Conservation (phyloP, 2,797 vertebrate species). For the Peromyscus melanophrys region DNA sequence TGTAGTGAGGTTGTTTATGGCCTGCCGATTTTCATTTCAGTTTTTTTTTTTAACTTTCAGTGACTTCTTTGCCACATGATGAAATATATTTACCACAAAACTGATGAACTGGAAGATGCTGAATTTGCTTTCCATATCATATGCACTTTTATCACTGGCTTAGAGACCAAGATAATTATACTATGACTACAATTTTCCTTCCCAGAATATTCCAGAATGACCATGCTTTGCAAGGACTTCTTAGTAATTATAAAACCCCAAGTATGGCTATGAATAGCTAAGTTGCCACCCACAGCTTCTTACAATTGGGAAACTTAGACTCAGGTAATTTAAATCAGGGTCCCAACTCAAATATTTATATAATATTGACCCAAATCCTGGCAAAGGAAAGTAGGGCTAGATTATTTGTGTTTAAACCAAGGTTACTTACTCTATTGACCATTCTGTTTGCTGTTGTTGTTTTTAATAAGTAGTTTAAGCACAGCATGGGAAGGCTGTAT, state of each 20-base stretch:
- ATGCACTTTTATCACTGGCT: constrained; percentile 53
- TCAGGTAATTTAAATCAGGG: constrained; percentile 33
- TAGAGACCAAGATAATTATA: not conserved
- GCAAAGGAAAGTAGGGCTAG: not conserved
- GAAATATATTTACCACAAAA: constrained; percentile 60
- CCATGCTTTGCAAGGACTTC: not conserved
- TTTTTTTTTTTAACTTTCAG: constrained; percentile 1
- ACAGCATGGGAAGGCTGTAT: not conserved
- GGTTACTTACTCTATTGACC: not conserved
- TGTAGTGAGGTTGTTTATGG: not conserved
- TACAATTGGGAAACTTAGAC: constrained; percentile 12
- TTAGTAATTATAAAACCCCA: constrained; percentile 36
- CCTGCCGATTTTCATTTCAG: constrained; percentile 65
- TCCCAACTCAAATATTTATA: constrained; percentile 46
- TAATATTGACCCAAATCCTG: not conserved
- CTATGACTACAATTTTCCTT: constrained; percentile 44
- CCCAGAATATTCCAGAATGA: constrained; percentile 39
- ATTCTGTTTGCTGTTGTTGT: not conserved
- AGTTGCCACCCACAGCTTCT: not conserved
- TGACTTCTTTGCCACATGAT: not conserved
- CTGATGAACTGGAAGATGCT: constrained; percentile 36
- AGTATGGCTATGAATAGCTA: not conserved
- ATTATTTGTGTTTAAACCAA: not conserved
- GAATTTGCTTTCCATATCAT: constrained; percentile 57
- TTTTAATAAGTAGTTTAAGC: not conserved